These are phyloP conservation scores for Epinotia brunnichana DNA, from an alignment of 2,888 invertebrate genomes.

Conservation along the genomic window DNA sequence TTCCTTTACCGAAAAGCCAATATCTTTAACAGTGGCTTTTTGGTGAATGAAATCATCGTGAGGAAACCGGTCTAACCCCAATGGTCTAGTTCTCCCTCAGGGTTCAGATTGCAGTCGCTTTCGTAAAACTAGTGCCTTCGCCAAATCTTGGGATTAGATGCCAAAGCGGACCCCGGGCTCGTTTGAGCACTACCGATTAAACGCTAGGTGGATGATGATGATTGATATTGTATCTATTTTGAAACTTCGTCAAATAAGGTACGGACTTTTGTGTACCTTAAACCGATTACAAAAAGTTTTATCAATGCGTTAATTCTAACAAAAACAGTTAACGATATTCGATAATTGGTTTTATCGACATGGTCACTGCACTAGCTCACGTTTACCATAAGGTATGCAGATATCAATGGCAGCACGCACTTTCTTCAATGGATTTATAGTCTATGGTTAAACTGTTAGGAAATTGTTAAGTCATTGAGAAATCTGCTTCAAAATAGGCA, in stretches of 20 bases:
- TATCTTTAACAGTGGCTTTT: no score
- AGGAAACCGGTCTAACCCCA: no score
- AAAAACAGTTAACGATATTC: neutral
- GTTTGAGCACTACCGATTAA: no score
- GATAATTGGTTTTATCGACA: slow-evolving; percentile 22
- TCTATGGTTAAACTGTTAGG: slow-evolving; percentile 9
- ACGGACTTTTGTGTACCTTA: neutral
- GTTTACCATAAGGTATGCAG: slow-evolving; percentile 54
- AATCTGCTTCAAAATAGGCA: slow-evolving; percentile 5
- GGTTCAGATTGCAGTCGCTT: no score
- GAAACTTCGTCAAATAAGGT: neutral
- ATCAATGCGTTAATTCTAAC: neutral
- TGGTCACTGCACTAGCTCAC: slow-evolving; percentile 45
- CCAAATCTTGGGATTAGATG: no score
- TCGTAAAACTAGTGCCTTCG: no score
- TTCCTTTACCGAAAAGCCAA: no score
- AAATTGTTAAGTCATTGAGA: slow-evolving; percentile 28
- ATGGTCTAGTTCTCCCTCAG: no score
- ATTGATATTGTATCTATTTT: no score
- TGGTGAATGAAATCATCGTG: no score
- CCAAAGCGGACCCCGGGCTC: no score
- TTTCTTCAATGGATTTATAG: slow-evolving; percentile 54
- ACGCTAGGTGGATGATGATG: no score
- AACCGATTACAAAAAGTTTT: neutral
- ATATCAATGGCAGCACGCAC: slow-evolving; percentile 56